A percentile compares a stretch with the other conserved stretches of the same genome.
These are phyloP conservation scores for Parauchenoglanis ngamensis DNA, from an alignment of 2,797 vertebrate species.

Conservation along the genomic window DNA sequence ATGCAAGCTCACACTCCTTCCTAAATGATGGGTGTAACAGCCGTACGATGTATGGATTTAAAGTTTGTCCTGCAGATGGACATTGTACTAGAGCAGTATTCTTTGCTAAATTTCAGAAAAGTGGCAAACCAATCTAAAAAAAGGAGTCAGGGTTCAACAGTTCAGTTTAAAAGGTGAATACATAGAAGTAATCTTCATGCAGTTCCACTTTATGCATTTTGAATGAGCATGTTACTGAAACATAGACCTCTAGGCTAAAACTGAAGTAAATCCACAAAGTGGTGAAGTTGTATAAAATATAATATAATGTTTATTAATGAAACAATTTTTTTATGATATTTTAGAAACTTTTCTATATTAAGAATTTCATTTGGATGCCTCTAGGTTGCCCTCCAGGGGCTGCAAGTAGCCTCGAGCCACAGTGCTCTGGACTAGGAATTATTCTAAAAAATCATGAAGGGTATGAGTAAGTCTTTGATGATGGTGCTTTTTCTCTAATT, in stretches of 20 bases:
- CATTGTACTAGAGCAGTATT: background rate
- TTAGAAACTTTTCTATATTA: background rate
- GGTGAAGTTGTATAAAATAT: background rate
- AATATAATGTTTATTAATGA: background rate
- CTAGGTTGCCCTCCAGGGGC: slow-evolving; percentile 4
- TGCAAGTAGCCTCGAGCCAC: background rate
- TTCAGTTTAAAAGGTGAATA: background rate
- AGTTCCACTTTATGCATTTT: background rate
- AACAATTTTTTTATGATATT: background rate
- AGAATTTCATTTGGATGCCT: background rate
- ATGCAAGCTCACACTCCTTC: slow-evolving; percentile 17
- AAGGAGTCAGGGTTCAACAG: background rate
- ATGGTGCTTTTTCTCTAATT: background rate
- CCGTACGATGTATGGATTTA: slow-evolving; percentile 14
- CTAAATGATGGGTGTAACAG: slow-evolving; percentile 1
- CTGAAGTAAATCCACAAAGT: background rate
- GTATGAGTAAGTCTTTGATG: background rate
- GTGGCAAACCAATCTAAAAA: background rate
- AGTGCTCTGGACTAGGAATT: background rate
- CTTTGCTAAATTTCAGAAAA: background rate
- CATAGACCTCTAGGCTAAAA: background rate
- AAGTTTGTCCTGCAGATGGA: slow-evolving; percentile 10
- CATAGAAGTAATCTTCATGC: background rate
- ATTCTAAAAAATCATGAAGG: background rate
- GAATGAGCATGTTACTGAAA: background rate